phyloP scores from a whole-genome alignment of 1,140 invertebrate genomes.

The Chrysoperla carnea region DNA sequence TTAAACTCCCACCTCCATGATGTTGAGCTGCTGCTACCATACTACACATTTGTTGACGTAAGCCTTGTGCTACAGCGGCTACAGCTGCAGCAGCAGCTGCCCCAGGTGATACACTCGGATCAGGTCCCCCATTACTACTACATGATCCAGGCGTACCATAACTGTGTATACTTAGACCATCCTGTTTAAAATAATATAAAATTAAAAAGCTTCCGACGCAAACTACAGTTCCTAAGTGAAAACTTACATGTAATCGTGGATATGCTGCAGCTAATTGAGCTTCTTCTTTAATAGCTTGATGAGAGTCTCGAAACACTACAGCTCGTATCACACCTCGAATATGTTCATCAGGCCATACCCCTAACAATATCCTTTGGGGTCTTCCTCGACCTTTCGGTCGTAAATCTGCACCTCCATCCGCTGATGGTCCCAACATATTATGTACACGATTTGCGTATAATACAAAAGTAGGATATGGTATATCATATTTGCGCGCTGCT shows the following conservation, averaged over 20 bases:
- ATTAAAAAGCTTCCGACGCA: background rate
- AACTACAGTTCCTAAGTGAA: constrained; percentile 31
- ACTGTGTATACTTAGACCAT: constrained; percentile 26
- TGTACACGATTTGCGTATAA: constrained; percentile 85
- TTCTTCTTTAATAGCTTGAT: constrained; percentile 58
- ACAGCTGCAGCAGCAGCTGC: constrained; percentile 50
- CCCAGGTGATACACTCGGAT: constrained; percentile 43
- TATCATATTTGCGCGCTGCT: constrained; percentile 81
- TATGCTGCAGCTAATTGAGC: constrained; percentile 33
- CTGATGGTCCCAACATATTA: constrained; percentile 81
- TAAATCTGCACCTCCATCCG: constrained; percentile 73
- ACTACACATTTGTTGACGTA: constrained; percentile 52
- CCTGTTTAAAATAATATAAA: constrained; percentile 11
- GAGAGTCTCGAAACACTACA: constrained; percentile 71
- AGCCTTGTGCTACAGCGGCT: constrained; percentile 47
- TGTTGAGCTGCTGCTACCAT: constrained; percentile 46
- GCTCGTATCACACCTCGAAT: constrained; percentile 78
- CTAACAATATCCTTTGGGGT: constrained; percentile 73
- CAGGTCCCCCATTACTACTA: constrained; percentile 35
- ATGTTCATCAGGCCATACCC: constrained; percentile 83
- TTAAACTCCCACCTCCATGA: constrained; percentile 20
- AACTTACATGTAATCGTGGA: constrained; percentile 26
- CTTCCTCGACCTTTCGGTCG: constrained; percentile 75
- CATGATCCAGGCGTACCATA: constrained; percentile 19
- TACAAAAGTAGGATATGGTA: constrained; percentile 85